Base-by-base conservation (phyloP, 2,113 vertebrate species). In the Neogobius melanostomus region DNA sequence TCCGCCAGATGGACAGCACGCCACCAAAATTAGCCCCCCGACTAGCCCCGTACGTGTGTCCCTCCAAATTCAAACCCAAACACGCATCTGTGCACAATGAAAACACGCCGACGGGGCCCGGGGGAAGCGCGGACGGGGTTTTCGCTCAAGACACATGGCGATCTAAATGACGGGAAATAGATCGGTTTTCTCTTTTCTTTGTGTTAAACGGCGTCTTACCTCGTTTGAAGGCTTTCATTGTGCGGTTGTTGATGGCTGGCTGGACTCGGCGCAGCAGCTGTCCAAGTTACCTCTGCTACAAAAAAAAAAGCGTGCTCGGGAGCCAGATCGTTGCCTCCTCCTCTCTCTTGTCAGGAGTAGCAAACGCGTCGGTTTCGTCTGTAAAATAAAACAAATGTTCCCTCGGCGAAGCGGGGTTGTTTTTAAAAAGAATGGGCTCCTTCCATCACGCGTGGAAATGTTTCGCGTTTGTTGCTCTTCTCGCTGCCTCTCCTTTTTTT, bases 171-270 rank as follows among this genome's bases (percentile, higher is more conserved):
- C 49, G 6, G 12, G 15, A 0, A 6, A 50, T 1, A 6, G 12
- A 15, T 50, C 12, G 2, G 49, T 4, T 50, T 50, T 50, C 3
- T 36, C 3, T 36, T 36, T 36, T 36, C 28, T 36, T 36, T 36
- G 28, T 36, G 28, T 36, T 47, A 2, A 69, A 53, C 66, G 15
- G 36, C 8, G 6, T 53, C 86, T 86, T 81, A 94, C 93, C 92
- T 93, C 92, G 90, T 90, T 93, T 94, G 68, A 83, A 84, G 12
- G 91, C 80, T 83, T 93, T 93, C 93, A 94, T 94, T 91, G 88
- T 93, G 28, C 28, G 28, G 28, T 89, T 90, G 89, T 90, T 90
- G 90, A 87, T 88, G 85, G 80, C 57, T 49, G 82, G 74, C 81
- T 36, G 28, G 28, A 36, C 87, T 75, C 83, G 84, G 75, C 84